Evolutionary conservation across 2,113 vertebrate species (phyloP), one percentile per base, ranked within the genome.

Genomic region (Channa argus): DNA sequence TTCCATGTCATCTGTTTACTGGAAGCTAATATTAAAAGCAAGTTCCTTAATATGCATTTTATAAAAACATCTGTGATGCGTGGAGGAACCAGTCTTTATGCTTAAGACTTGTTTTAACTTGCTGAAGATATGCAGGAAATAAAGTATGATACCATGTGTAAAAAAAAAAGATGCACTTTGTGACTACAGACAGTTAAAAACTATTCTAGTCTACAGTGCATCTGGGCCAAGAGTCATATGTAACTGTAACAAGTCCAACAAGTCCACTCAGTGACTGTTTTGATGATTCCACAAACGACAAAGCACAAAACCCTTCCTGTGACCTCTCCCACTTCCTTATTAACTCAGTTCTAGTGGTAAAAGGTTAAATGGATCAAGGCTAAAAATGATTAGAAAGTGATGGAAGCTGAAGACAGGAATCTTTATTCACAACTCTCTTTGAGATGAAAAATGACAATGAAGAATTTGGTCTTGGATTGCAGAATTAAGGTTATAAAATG

Each of bases 351-450:
- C 44, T 46, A 55, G 37, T 52, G 84, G 71, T 82, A 45, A 87
- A 77, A 80, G 87, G 81, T 87, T 55, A 83, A 68, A 60, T 13
- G 49, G 59, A 1, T 43, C 2, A 6, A 74, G 52, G 41, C 58
- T 55, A 52, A 24, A 61, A 76, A 80, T 14, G 37, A 60, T 80
- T 54, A 76, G 1, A 65, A 24, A 76, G 68, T 41, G n/a, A 24
- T 7, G 0, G 41, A 68, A 38, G 12, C 11, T 4, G 41, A 75
- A 38, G 33, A 52, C n/a, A 50, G 34, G 38, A 67, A 62, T 54
- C 41, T 46, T 71, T 4, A 61, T 68, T 14, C 15, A 55, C 24
- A 36, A 36, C 37, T 45, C 8, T 37, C n/a, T 34, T 34, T 4
- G 13, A 59, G 5, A 37, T 56, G 3, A 62, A 39, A 6, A 41